Evolutionary conservation across 2,888 invertebrate species (phyloP), one percentile per base, ranked within the genome.

Genomic region (Dasysyrphus albostriatus): DNA sequence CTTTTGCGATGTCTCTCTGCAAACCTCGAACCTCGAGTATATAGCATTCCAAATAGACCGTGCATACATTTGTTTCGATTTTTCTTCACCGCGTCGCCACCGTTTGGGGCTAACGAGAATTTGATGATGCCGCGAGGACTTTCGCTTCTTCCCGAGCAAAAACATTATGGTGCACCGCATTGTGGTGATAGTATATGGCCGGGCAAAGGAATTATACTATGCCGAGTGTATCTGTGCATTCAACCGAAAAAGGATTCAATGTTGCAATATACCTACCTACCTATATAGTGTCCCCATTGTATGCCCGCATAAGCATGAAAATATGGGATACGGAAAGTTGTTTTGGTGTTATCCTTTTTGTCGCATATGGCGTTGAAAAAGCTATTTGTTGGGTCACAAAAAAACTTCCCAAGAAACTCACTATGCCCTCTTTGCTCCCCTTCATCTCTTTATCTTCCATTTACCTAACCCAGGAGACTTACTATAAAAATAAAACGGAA

Each of bases 111-210:
- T 90, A 90, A 90, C 90, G 90, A 90, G 90, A 88, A 89, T 90
- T 90, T 90, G 89, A 90, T 90, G 90, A 90, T 89, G 90, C 89
- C 89, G 88, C 89, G 88, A 89, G 81, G 87, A 88, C 82, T 87
- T 87, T 87, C 83, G 79, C 83, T 83, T 78, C 75, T 77, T 59
- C 39, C 32, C 32, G 54, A 72, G 12, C 10, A 29, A 59, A 63
- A 42, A 56, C 78, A 78, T 83, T 75, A 79, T 78, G 82, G 78
- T 83, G 83, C 83, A 79, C 83, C 87, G 59, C 87, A 83, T 83
- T 79, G 83, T 87, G 70, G 85, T 54, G 49, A 74, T 80, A 77
- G 42, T 74, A 24, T 61, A 24, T 67, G 81, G 77, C 78, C 44
- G 67, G 61, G 61, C 61, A 77, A 69, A 63, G 58, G 78, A 78